phyloP scores from a whole-genome alignment of 2,113 vertebrate genomes.

The Serinus canaria region DNA sequence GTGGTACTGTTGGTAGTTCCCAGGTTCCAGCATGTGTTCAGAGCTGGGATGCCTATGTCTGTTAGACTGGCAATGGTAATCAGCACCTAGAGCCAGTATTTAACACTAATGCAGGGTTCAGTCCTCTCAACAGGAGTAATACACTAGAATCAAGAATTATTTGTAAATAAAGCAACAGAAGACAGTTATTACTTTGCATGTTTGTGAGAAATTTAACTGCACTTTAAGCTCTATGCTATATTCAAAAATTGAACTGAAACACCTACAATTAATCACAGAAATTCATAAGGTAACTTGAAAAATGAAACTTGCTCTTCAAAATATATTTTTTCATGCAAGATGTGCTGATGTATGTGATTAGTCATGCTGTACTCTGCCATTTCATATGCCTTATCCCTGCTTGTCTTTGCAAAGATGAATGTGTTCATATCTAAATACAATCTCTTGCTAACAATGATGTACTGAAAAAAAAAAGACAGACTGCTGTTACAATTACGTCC shows the following conservation, averaged over 20 bases:
- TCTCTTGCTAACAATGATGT: not conserved
- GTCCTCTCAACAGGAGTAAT: not conserved
- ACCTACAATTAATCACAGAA: not conserved
- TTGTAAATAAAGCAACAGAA: slow-evolving; percentile 16
- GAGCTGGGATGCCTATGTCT: not conserved
- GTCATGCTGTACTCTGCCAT: not conserved
- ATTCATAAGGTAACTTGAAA: not conserved
- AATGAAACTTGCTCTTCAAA: not conserved
- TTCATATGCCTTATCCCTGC: not conserved
- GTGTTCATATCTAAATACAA: not conserved
- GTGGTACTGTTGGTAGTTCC: not conserved
- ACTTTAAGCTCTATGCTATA: not conserved
- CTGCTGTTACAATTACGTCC: slow-evolving; percentile 11
- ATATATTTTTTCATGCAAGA: not conserved
- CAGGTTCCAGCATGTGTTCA: not conserved
- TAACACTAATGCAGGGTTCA: not conserved
- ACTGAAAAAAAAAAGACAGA: not conserved
- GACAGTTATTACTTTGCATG: not conserved
- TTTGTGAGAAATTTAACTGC: not conserved
- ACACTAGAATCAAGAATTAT: not conserved
- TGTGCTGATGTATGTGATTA: not conserved
- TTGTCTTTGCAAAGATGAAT: not conserved
- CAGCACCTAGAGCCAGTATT: not conserved
- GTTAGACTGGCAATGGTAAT: not conserved
- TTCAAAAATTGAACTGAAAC: not conserved